phyloP scores from a whole-genome alignment of 2,888 invertebrate genomes.

The Uropetala carovei region DNA sequence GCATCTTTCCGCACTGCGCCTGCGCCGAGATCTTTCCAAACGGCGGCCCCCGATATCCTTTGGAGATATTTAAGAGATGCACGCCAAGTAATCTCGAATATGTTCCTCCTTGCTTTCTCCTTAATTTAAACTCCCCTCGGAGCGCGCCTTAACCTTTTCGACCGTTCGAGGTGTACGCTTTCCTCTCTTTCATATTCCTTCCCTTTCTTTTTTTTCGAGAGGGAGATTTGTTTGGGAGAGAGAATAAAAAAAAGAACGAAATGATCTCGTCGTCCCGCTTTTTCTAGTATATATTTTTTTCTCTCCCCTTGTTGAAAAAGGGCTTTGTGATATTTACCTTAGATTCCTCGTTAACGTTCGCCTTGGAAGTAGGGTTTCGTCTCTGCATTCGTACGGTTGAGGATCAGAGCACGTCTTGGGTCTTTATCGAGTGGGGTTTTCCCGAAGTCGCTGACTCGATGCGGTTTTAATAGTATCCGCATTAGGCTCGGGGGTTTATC shows the following conservation, averaged over 20 bases:
- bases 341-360: background rate
- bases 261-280: background rate
- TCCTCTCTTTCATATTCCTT: background rate
- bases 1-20: slow-evolving; percentile 33
- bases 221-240: background rate
- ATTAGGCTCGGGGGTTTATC: background rate
- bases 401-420: background rate
- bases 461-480: background rate
- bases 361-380: background rate
- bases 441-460: too few species aligned
- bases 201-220: background rate
- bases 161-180: background rate
- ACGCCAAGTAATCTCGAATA: slow-evolving; percentile 55
- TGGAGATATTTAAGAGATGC: slow-evolving; percentile 60
- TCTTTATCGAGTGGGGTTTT: background rate
- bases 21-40: slow-evolving; percentile 41
- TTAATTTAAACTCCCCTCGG: slow-evolving; percentile 18
- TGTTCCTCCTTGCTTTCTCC: background rate
- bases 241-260: background rate
- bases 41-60: slow-evolving; percentile 41
- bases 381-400: background rate
- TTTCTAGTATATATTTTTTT: background rate
- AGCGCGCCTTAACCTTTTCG: slow-evolving; percentile 4
- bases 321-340: slow-evolving; percentile 18
- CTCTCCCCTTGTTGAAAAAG: background rate